phyloP scores from a whole-genome alignment of 2,888 invertebrate genomes.

The Ophonus ardosiacus region DNA sequence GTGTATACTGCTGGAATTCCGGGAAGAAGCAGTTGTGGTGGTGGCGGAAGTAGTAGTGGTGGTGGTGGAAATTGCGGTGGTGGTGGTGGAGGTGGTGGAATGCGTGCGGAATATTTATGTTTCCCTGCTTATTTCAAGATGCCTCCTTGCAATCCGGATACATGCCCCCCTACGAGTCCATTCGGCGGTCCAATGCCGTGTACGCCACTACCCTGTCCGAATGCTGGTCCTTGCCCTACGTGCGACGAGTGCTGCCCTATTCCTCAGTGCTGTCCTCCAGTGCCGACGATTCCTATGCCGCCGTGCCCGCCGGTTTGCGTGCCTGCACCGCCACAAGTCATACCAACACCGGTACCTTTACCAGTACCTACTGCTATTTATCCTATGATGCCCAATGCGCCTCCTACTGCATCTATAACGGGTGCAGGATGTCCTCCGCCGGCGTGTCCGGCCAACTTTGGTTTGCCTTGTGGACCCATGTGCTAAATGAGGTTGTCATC shows the following conservation, averaged over 20 bases:
- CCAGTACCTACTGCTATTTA: slow-evolving; percentile 50
- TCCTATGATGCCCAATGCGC: slow-evolving; percentile 73
- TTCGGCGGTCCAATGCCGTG: slow-evolving; percentile 76
- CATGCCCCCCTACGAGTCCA: slow-evolving; percentile 75
- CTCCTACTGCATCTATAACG: slow-evolving; percentile 72
- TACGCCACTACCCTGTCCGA: slow-evolving; percentile 73
- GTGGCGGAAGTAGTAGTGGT: slow-evolving; percentile 69
- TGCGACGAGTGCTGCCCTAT: slow-evolving; percentile 47
- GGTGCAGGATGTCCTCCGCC: slow-evolving; percentile 8
- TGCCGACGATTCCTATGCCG: slow-evolving; percentile 57
- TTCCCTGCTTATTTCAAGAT: slow-evolving; percentile 68
- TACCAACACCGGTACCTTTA: slow-evolving; percentile 42
- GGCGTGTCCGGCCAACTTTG: not conserved
- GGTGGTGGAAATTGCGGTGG: slow-evolving; percentile 59
- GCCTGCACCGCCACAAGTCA: slow-evolving; percentile 50
- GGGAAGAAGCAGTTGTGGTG: slow-evolving; percentile 68
- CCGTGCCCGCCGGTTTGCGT: slow-evolving; percentile 54
- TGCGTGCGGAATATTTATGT: slow-evolving; percentile 75
- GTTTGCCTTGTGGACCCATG: slow-evolving; percentile 54
- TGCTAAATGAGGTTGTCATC: slow-evolving; percentile 29
- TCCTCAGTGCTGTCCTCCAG: slow-evolving; percentile 55
- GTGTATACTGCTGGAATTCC: not conserved
- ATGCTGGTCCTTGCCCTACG: slow-evolving; percentile 36
- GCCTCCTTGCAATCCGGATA: slow-evolving; percentile 74
- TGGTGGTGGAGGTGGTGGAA: slow-evolving; percentile 66